Conservation (phyloP, 2,113 vertebrate genomes). For the Zapus hudsonius region DNA sequence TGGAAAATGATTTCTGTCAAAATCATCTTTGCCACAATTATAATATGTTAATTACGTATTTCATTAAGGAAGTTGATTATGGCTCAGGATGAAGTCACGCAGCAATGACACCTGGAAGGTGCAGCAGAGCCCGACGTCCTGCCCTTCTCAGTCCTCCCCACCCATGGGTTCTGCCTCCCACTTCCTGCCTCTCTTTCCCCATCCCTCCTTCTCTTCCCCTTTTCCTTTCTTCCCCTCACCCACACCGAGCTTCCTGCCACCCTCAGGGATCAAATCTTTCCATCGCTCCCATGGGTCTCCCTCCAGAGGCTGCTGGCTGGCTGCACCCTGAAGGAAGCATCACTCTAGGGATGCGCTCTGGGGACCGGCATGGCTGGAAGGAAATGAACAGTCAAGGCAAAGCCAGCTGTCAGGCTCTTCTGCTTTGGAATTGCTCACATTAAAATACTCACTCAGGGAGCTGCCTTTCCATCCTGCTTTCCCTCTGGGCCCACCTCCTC, state of each 20-base stretch:
- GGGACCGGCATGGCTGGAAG: background rate
- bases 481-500: background rate
- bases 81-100: conserved; percentile 97
- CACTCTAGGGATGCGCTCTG: background rate
- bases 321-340: too few species aligned
- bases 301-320: background rate
- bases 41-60: conserved; percentile 99
- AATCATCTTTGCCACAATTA: conserved; percentile 99
- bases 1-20: conserved; percentile 99
- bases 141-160: conserved; percentile 40
- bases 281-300: background rate
- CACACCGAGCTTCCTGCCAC: too few species aligned
- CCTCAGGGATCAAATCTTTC: accelerated
- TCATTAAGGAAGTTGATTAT: conserved; percentile 99
- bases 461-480: conserved; percentile 40
- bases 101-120: conserved; percentile 95
- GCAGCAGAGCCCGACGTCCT: conserved; percentile 90
- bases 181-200: accelerated
- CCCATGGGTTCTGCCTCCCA: background rate
- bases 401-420: background rate
- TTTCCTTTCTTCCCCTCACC: background rate
- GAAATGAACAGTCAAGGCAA: background rate
- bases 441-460: conserved; percentile 63
- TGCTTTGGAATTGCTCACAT: conserved; percentile 44
- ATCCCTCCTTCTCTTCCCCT: accelerated